Evolutionary conservation across 2,888 invertebrate species (phyloP).

Genomic region (Protonemura montana): DNA sequence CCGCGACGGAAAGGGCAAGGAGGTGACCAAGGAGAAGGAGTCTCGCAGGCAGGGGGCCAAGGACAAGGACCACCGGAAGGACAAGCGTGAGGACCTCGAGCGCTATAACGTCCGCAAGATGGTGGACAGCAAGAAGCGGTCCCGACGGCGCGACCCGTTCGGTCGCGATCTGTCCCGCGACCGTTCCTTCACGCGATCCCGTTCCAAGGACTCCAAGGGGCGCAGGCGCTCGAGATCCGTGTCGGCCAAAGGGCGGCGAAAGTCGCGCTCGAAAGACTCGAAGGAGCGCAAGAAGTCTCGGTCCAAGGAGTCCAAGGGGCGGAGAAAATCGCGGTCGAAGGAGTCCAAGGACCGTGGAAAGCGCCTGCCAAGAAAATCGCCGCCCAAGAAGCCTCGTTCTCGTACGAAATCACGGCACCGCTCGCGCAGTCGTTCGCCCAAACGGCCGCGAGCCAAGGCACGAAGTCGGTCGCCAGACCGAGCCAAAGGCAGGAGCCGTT

Average conservation of each 20-base stretch:
- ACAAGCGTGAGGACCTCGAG: conserved; percentile 79
- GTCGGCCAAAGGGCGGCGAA: conserved; percentile 55
- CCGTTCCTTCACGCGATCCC: conserved; percentile 55
- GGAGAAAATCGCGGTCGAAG: conserved; percentile 54
- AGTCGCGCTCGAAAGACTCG: conserved; percentile 54
- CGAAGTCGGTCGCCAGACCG: no score
- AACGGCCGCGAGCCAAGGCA: no score
- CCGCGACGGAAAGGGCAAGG: conserved; percentile 63
- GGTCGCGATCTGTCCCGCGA: conserved; percentile 73
- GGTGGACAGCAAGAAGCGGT: conserved; percentile 69
- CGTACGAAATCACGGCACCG: conserved; percentile 51
- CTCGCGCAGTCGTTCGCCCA: conserved; percentile 39
- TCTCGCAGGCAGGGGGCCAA: conserved; percentile 49
- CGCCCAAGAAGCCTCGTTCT: conserved; percentile 55
- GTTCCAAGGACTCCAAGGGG: conserved; percentile 51
- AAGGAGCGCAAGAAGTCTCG: conserved; percentile 53
- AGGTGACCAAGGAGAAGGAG: conserved; percentile 61
- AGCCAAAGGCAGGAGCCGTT: conserved; percentile 7
- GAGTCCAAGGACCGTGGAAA: conserved; percentile 50
- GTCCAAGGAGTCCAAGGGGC: conserved; percentile 51
- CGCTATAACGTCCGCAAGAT: conserved; percentile 84
- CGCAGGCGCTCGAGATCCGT: conserved; percentile 54
- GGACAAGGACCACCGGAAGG: conserved; percentile 58
- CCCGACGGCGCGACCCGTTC: conserved; percentile 75
- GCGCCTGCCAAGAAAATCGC: conserved; percentile 57